Evolutionary conservation across 2,888 invertebrate genomes (phyloP), one percentile per base, ranked within the genome.

Genomic region (Lithophane ornitopus): DNA sequence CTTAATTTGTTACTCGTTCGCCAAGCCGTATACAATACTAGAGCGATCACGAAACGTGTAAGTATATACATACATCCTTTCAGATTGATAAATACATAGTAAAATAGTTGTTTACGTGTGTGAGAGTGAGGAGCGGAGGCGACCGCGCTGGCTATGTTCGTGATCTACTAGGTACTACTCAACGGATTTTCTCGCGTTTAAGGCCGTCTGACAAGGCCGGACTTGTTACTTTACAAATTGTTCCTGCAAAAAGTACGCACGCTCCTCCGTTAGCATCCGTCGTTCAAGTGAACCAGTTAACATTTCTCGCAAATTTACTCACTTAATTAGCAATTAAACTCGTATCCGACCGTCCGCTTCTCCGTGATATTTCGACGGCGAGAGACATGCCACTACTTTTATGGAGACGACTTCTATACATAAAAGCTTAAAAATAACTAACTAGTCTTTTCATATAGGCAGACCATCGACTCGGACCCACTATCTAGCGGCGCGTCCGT

Each of bases 11-110:
- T 93, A 94, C 91, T 93, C 87, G 92, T 91, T 93, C 90, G 92
- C 94, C 95, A 94, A 95, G 95, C 94, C 95, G 95, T 94, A 94
- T 94, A 95, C 96, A 95, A 95, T 95, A 95, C 94, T 95, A 95
- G 93, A 95, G 94, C 92, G 90, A 91, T 92, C 94, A 93, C 93
- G 92, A 91, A 89, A 93, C 91, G 89, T 90, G 90, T 87, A 88
- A 92, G 89, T 94, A 93, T 94, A 95, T 94, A 95, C 93, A 94
- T 93, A 93, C 91, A 90, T 91, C 91, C 90, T 93, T 92, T 93
- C 89, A 92, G 89, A 93, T 91, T 91, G 91, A 94, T 94, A 95
- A 94, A 95, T 94, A 94, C 90, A 86, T 95, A 95, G 90, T 94
- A 95, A 96, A 96, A 95, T 96, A 96, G 93, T 90, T 91, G 81